These are phyloP conservation scores for Eriosoma lanigerum DNA, from an alignment of 1,140 invertebrate species.

Conservation along the genomic window DNA sequence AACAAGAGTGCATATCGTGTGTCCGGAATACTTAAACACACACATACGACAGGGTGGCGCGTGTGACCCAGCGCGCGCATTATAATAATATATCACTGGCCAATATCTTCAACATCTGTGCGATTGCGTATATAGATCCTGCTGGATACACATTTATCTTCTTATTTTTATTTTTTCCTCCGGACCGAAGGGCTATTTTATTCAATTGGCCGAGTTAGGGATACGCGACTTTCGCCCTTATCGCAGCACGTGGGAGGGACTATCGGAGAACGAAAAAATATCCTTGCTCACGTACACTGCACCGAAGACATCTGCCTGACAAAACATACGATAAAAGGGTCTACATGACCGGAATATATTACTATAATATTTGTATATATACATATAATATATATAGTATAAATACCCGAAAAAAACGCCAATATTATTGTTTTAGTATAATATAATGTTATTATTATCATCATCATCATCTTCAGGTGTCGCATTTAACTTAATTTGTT, in stretches of 20 bases:
- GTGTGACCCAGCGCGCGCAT: background rate
- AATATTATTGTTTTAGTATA: too few relatives aligned
- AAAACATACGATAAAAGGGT: conserved; percentile 51
- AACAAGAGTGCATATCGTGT: background rate
- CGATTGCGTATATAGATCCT: background rate
- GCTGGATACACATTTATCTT: conserved; percentile 47
- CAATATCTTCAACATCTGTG: conserved; percentile 47
- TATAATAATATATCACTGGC: conserved; percentile 30
- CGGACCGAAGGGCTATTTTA: conserved; percentile 31
- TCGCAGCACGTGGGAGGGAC: background rate
- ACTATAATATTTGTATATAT: background rate
- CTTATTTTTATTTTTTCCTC: background rate
- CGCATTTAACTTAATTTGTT: too few relatives aligned
- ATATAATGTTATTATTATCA: too few relatives aligned
- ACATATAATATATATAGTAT: too few relatives aligned
- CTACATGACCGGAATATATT: conserved; percentile 45
- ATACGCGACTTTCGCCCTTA: conserved; percentile 44
- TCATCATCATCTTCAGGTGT: too few relatives aligned
- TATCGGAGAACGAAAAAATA: background rate
- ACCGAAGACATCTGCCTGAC: conserved; percentile 47
- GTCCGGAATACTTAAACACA: conserved; percentile 38
- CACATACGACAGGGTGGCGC: background rate
- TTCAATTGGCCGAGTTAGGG: conserved; percentile 41
- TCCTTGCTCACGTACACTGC: background rate
- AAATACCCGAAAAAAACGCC: too few relatives aligned